Conservation (phyloP, 2,888 invertebrate genomes). For the Frankliniella intonsa region DNA sequence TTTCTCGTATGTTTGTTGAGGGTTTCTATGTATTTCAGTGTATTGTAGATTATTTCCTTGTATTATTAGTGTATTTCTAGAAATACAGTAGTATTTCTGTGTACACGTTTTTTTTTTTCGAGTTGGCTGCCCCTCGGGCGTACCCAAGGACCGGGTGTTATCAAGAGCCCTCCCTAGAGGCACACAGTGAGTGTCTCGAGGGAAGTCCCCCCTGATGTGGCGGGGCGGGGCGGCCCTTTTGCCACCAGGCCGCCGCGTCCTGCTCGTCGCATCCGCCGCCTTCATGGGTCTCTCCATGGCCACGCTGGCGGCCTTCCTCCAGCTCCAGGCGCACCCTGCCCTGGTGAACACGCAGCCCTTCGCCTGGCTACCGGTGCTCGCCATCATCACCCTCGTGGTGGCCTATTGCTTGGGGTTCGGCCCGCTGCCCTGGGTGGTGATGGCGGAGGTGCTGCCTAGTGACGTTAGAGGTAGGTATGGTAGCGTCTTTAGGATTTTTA, state of each 20-base stretch:
- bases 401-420: constrained; percentile 69
- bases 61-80: too few relatives aligned
- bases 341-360: constrained; percentile 42
- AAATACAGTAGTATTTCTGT: too few relatives aligned
- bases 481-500: neutral
- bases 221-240: too few relatives aligned
- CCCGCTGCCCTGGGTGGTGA: constrained; percentile 76
- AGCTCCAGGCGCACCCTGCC: constrained; percentile 46
- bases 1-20: too few relatives aligned
- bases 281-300: constrained; percentile 67
- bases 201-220: too few relatives aligned
- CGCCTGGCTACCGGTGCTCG: constrained; percentile 65
- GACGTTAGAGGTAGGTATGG: constrained; percentile 47
- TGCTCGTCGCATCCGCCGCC: constrained; percentile 69
- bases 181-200: too few relatives aligned
- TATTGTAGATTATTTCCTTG: too few relatives aligned
- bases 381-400: constrained; percentile 61
- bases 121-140: too few relatives aligned
- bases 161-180: too few relatives aligned
- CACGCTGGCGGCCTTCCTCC: constrained; percentile 68
- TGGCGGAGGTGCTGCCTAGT: constrained; percentile 69
- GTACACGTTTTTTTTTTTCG: too few relatives aligned
- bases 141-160: too few relatives aligned
- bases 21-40: too few relatives aligned
- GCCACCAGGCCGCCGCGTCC: constrained; percentile 63